A percentile compares a stretch with the other conserved stretches of the same genome.
Evolutionary conservation across 2,797 vertebrate species (phyloP).

Genomic region (Carapus acus): DNA sequence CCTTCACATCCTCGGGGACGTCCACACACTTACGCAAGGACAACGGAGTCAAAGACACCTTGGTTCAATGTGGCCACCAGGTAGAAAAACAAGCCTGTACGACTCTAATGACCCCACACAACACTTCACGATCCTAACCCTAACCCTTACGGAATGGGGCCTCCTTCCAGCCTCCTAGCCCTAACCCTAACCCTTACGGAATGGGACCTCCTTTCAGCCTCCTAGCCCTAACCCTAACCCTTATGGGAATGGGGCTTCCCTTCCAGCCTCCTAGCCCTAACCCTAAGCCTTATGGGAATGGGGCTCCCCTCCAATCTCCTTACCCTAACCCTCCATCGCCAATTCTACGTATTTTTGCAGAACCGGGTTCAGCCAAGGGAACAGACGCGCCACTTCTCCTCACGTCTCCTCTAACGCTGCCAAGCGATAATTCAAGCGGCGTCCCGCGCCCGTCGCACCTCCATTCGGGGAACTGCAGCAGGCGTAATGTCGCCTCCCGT

Average conservation of each 20-base stretch:
- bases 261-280: no score
- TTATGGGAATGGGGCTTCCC: no score
- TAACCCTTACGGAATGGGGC: no score
- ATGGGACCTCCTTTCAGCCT: conserved; percentile 1
- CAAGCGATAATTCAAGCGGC: conserved; percentile 29
- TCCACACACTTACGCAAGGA: conserved; percentile 36
- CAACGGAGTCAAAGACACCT: conserved; percentile 45
- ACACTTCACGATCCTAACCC: no score
- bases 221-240: no score
- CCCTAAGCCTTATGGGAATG: no score
- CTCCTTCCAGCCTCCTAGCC: no score
- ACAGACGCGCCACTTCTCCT: conserved; percentile 2
- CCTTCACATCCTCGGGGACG: conserved; percentile 36
- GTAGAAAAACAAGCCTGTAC: conserved; percentile 31
- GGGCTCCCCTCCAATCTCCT: conserved; percentile 3
- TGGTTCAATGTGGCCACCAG: conserved; percentile 47
- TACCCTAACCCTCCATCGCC: no score
- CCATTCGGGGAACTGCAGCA: conserved; percentile 15
- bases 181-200: no score
- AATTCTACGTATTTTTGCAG: conserved; percentile 15
- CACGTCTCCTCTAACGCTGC: background rate
- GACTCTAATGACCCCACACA: conserved; percentile 17
- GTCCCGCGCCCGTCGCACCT: conserved; percentile 18
- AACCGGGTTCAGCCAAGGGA: conserved; percentile 4
- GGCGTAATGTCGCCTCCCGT: conserved; percentile 19